Evolutionary conservation across 2,113 vertebrate species (phyloP).

Genomic region (Lathamus discolor): DNA sequence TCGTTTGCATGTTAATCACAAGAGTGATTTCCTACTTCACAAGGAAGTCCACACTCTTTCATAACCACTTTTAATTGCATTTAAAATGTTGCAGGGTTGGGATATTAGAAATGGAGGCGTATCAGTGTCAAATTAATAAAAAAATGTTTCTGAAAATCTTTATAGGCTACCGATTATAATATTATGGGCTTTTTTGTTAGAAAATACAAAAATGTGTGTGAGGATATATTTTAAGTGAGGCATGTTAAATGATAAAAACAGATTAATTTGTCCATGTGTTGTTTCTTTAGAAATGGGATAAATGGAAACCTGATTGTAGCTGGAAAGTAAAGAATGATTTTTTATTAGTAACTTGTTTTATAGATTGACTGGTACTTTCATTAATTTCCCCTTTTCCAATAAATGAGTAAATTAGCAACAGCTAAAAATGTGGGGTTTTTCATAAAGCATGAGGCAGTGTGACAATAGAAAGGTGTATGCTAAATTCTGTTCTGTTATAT

Average conservation of each 20-base stretch:
- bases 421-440: neutral
- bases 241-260: constrained; percentile 47
- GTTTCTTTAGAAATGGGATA: constrained; percentile 60
- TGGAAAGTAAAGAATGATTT: neutral
- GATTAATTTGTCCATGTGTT: constrained; percentile 43
- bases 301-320: constrained; percentile 46
- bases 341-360: constrained; percentile 54
- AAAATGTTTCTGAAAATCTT: constrained; percentile 79
- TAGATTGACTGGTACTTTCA: neutral
- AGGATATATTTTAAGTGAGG: constrained; percentile 62
- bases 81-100: constrained; percentile 99
- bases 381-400: constrained; percentile 32
- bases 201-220: constrained; percentile 58
- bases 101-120: constrained; percentile 98
- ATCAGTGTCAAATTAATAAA: constrained; percentile 99
- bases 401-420: constrained; percentile 7
- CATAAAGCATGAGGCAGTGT: neutral
- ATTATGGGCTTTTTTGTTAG: constrained; percentile 73
- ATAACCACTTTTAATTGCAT: constrained; percentile 99
- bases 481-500: constrained; percentile 7
- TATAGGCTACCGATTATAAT: constrained; percentile 75
- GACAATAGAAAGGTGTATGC: constrained; percentile 11
- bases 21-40: constrained; percentile 96
- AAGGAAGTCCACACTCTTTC: constrained; percentile 94
- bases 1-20: constrained; percentile 99